Conservation (phyloP, 1,140 invertebrate species). For the Cataglyphis hispanica region DNA sequence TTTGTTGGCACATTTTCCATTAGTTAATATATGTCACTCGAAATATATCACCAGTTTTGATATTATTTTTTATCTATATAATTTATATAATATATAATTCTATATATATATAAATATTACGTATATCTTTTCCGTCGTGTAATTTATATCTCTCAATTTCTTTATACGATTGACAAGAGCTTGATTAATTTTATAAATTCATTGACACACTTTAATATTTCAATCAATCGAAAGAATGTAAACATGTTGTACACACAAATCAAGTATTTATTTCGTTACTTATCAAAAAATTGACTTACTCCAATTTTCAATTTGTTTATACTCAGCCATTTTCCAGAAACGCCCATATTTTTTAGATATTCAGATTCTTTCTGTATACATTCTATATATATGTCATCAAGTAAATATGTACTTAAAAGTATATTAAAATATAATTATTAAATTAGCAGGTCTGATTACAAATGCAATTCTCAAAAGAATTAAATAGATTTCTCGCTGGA, state of each 20-base stretch:
- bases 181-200: not conserved
- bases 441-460: not conserved
- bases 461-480: not conserved
- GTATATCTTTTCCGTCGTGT: constrained; percentile 27
- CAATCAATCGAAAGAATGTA: not conserved
- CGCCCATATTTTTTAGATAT: constrained; percentile 28
- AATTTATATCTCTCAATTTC: not conserved
- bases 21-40: constrained; percentile 38
- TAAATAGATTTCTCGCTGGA: not conserved
- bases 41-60: constrained; percentile 48
- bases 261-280: not conserved
- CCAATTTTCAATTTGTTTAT: not conserved
- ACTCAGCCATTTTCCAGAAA: constrained; percentile 61
- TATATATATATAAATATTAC: not conserved
- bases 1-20: constrained; percentile 68
- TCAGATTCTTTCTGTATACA: not conserved
- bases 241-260: not conserved
- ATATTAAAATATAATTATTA: constrained; percentile 18
- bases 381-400: not conserved
- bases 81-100: constrained; percentile 8
- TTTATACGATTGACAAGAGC: not conserved
- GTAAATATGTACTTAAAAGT: constrained; percentile 9
- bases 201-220: not conserved
- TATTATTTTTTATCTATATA: constrained; percentile 30
- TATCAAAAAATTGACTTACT: not conserved